Evolutionary conservation across 2,113 vertebrate species (phyloP), one percentile per base, ranked within the genome.

Genomic region (Paratilapia polleni): DNA sequence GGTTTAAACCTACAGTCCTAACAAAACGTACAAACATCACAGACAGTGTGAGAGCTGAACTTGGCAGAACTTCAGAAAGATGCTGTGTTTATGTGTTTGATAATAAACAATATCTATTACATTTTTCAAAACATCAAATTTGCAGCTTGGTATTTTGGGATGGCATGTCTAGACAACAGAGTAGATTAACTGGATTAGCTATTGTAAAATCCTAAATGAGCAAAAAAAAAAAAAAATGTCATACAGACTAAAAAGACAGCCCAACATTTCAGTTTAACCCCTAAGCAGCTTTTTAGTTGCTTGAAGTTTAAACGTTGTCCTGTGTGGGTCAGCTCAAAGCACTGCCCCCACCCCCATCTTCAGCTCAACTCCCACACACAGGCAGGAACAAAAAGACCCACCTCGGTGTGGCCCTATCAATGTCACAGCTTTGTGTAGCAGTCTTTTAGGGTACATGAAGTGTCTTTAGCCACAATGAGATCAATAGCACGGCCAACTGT

Each of bases 381-480:
- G 92, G 82, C 92, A 88, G 82, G 91, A 83, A 95, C 94, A 95
- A 94, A 94, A 95, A 93, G 93, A 94, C 92, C 90, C 91, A 94
- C 93, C 93, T 94, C 94, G 81, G 92, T 92, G 93, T 89, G 92
- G 93, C 85, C 91, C 94, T 96, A 95, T 96, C 95, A 95, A 91
- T 96, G 94, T 96, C 95, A 94, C 88, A 68, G 92, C 93, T 94
- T 95, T 95, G 92, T 96, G 89, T 70, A 77, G 90, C 92, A 60
- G 83, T 92, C 94, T 93, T 95, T 96, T 94, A 95, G 93, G 90
- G 93, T 94, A 95, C 94, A 94, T 95, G 94, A 95, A 94, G 94
- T 94, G 94, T 93, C 93, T 94, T 94, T 90, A 92, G 92, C 92
- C 87, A 91, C 93, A 95, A 93, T 94, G 89, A 94, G 95, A 96